Evolutionary conservation across 2,797 vertebrate genomes (phyloP).

Genomic region (Sciurus carolinensis): DNA sequence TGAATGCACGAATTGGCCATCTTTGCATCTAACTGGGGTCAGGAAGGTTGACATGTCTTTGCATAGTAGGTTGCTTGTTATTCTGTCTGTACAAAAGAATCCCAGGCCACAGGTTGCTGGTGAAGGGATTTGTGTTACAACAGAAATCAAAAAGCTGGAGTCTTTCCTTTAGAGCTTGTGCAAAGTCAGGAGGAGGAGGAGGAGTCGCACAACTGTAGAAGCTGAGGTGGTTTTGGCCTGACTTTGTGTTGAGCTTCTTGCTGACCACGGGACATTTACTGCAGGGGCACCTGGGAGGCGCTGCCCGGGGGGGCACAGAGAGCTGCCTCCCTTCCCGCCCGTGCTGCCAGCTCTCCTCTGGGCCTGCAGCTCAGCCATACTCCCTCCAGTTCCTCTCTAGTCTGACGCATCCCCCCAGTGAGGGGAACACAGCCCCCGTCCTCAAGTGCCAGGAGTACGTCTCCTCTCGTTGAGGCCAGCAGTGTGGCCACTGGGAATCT

Average conservation of each 20-base stretch:
- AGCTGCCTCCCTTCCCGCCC: neutral
- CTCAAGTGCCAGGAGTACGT: neutral
- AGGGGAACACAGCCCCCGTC: neutral
- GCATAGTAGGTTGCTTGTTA: neutral
- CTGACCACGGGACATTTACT: neutral
- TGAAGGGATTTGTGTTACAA: constrained; percentile 23
- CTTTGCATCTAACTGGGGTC: neutral
- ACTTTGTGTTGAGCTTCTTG: too few relatives aligned
- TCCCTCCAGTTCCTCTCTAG: constrained; percentile 3
- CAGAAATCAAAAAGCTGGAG: constrained; percentile 20
- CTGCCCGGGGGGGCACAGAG: too few relatives aligned
- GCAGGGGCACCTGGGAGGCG: neutral
- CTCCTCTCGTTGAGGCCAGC: neutral
- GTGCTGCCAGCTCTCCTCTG: neutral
- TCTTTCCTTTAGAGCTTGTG: constrained; percentile 42
- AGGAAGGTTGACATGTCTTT: neutral
- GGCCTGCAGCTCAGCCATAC: neutral
- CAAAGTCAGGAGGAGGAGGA: constrained; percentile 59
- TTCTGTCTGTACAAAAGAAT: constrained; percentile 45
- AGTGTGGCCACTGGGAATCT: constrained; percentile 6
- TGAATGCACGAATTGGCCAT: constrained; percentile 20
- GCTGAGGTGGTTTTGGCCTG: constrained; percentile 1
- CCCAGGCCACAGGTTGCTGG: neutral
- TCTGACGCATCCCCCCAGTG: constrained; percentile 14
- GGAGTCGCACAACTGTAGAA: constrained; percentile 28